Conservation (phyloP, 2,113 vertebrate species). For the Laticauda laticaudata region DNA sequence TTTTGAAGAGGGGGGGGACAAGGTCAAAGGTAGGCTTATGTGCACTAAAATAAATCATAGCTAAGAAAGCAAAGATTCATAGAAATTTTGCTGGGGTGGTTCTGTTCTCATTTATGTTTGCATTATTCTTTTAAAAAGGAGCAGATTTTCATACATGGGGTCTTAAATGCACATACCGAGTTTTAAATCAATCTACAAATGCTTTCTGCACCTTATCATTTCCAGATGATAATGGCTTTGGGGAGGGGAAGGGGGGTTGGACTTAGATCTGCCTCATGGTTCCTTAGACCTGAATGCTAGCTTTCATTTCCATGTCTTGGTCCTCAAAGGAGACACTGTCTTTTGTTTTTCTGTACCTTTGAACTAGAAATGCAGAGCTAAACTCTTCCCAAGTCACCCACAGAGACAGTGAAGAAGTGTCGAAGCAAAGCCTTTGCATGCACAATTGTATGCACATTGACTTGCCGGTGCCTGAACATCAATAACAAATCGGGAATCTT, state of each 20-base stretch:
- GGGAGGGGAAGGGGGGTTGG: fast-evolving
- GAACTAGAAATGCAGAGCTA: background rate
- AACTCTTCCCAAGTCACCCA: background rate
- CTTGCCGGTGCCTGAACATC: background rate
- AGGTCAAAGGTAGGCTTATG: slow-evolving; percentile 19
- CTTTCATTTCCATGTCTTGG: background rate
- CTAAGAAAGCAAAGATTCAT: background rate
- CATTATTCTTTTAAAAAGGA: background rate
- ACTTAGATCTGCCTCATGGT: background rate
- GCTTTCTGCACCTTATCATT: background rate
- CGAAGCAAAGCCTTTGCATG: background rate
- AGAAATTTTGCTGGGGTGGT: background rate
- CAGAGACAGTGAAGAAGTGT: background rate
- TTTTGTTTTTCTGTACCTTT: background rate
- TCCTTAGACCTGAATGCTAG: background rate
- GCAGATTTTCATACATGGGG: background rate
- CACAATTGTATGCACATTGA: background rate
- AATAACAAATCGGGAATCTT: background rate
- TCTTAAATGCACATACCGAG: background rate
- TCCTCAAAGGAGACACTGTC: background rate
- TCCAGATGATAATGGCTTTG: background rate
- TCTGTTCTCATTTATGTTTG: background rate
- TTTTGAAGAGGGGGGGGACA: background rate
- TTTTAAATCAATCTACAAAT: background rate
- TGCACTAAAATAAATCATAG: background rate